A percentile compares a stretch with the other conserved stretches of the same genome.
phyloP scores from a whole-genome alignment of 2,113 vertebrate species.

The Zosterops hypoxanthus region DNA sequence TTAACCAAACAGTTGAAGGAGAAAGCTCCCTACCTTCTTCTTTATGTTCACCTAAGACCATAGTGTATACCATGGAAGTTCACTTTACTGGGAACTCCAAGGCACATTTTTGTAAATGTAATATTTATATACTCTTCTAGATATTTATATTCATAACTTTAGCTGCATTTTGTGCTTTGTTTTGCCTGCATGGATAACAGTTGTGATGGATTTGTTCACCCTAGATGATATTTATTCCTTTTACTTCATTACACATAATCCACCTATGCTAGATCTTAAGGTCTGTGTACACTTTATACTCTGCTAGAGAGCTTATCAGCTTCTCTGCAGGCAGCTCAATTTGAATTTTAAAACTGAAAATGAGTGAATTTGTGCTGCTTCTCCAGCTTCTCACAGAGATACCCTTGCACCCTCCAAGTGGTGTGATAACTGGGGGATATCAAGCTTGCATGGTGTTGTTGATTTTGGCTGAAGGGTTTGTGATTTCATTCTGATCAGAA shows the following conservation, averaged over 20 bases:
- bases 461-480: constrained; percentile 36
- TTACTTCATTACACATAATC: constrained; percentile 82
- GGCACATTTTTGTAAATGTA: background rate
- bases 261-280: constrained; percentile 77
- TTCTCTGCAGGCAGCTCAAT: constrained; percentile 80
- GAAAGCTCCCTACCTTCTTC: background rate
- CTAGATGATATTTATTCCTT: constrained; percentile 79
- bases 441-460: constrained; percentile 39
- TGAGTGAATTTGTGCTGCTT: constrained; percentile 73
- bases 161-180: constrained; percentile 51
- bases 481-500: background rate
- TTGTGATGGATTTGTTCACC: constrained; percentile 73
- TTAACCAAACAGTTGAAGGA: background rate
- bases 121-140: constrained; percentile 16
- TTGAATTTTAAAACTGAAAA: constrained; percentile 85
- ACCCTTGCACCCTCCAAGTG: constrained; percentile 17
- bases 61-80: background rate
- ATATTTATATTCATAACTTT: constrained; percentile 62
- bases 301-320: constrained; percentile 83
- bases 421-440: constrained; percentile 58
- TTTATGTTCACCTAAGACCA: background rate
- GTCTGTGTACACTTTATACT: constrained; percentile 75
- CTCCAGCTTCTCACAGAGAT: constrained; percentile 57
- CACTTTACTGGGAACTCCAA: background rate
- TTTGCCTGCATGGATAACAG: constrained; percentile 59